A percentile compares a stretch with the other conserved stretches of the same genome.
Evolutionary conservation across 1,140 invertebrate genomes (phyloP).

Genomic region (Mactra quadrangularis): DNA sequence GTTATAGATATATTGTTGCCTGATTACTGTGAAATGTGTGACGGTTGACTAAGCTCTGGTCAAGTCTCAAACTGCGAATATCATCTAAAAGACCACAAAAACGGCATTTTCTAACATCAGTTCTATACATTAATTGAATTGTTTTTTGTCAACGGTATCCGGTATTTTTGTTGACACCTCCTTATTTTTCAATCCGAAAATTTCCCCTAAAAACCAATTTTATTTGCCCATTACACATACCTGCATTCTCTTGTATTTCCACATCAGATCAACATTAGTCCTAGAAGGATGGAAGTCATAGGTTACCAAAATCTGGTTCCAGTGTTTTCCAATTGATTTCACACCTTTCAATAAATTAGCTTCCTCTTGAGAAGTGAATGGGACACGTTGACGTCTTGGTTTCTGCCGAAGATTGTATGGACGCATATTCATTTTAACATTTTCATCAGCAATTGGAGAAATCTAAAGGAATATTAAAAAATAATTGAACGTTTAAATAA

Average conservation of each 20-base stretch:
- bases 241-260: conserved; percentile 76
- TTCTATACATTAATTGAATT: no score
- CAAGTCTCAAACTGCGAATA: no score
- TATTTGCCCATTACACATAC: conserved; percentile 61
- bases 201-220: no score
- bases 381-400: conserved; percentile 63
- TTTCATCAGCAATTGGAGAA: not conserved
- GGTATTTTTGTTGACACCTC: no score
- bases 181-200: no score
- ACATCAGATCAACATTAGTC: conserved; percentile 77
- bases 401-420: conserved; percentile 1
- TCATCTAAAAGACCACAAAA: no score
- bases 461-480: conserved; percentile 3
- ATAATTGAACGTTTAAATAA: no score
- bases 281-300: conserved; percentile 76
- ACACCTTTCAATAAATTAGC: conserved; percentile 74
- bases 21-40: no score
- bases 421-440: not conserved
- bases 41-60: no score
- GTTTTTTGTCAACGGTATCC: no score
- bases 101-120: no score
- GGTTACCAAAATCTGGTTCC: conserved; percentile 75
- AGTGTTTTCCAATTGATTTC: conserved; percentile 70
- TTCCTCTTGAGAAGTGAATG: conserved; percentile 74
- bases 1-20: no score